Evolutionary conservation across 2,797 vertebrate species (phyloP).

Genomic region (Labroides dimidiatus): DNA sequence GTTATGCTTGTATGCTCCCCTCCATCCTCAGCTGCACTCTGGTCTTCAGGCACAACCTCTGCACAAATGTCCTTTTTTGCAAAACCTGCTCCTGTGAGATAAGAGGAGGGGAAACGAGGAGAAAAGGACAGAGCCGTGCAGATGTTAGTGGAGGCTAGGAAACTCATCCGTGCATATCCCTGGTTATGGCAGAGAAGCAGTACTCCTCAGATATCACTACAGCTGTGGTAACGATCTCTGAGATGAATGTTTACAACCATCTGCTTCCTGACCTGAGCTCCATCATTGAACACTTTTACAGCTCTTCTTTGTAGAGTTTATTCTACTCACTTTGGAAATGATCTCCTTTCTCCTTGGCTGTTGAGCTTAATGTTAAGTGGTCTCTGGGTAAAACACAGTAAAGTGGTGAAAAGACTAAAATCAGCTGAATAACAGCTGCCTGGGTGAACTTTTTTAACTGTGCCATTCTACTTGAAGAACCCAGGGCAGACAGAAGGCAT

Average conservation of each 20-base stretch:
- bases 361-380: neutral
- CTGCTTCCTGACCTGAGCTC: too few relatives aligned
- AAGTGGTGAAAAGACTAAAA: neutral
- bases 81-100: constrained; percentile 96
- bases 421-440: too few relatives aligned
- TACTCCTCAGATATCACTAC: constrained; percentile 9
- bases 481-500: too few relatives aligned
- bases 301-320: too few relatives aligned
- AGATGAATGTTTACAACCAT: too few relatives aligned
- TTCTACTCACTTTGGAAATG: neutral
- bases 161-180: neutral
- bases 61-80: constrained; percentile 98
- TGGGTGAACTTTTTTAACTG: too few relatives aligned
- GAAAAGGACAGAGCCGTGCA: neutral
- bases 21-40: constrained; percentile 88
- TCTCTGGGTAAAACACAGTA: neutral
- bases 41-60: constrained; percentile 98
- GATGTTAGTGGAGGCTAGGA: neutral
- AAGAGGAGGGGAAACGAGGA: constrained; percentile 70
- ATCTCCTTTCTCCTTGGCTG: neutral
- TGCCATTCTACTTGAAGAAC: too few relatives aligned
- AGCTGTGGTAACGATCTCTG: too few relatives aligned
- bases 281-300: neutral
- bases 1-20: constrained; percentile 95
- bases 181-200: neutral